A percentile compares a stretch with the other conserved stretches of the same genome.
These are phyloP conservation scores for Caenorhabditis wallacei DNA, from an alignment of 2,888 invertebrate species.

Conservation along the genomic window DNA sequence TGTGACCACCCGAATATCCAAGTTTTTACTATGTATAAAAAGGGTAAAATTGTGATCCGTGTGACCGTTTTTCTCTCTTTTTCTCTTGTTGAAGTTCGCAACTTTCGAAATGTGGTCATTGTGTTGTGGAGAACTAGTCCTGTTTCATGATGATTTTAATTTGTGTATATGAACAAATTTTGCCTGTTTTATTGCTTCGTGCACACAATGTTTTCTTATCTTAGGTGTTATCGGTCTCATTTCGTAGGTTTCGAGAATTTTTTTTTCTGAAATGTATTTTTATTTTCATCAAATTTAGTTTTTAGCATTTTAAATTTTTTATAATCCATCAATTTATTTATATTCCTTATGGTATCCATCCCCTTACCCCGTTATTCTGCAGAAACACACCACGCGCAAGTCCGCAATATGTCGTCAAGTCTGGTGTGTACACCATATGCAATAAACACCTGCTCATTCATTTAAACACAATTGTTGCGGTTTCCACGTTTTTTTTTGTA, in stretches of 20 bases:
- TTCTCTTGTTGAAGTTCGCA: background rate
- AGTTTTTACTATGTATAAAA: too few species aligned
- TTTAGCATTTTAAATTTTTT: background rate
- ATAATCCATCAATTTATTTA: background rate
- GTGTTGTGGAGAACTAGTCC: background rate
- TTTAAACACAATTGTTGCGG: background rate
- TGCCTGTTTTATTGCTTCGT: background rate
- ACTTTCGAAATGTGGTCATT: background rate
- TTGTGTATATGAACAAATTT: too few species aligned
- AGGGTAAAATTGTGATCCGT: constrained; percentile 30
- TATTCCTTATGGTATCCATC: background rate
- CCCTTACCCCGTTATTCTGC: constrained; percentile 13
- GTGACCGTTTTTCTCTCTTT: constrained; percentile 15
- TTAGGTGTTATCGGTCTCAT: background rate
- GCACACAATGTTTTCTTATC: background rate
- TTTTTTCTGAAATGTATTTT: too few species aligned
- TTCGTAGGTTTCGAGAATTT: constrained; percentile 6
- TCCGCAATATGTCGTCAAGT: constrained; percentile 41
- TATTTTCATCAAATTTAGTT: too few species aligned
- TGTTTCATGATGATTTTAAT: too few species aligned
- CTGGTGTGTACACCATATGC: background rate
- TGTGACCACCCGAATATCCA: constrained; percentile 8
- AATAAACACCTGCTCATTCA: background rate
- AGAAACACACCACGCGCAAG: constrained; percentile 21
- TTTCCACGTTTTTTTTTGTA: background rate